phyloP scores from a whole-genome alignment of 2,888 invertebrate genomes.

The Ornithoptera priamus region DNA sequence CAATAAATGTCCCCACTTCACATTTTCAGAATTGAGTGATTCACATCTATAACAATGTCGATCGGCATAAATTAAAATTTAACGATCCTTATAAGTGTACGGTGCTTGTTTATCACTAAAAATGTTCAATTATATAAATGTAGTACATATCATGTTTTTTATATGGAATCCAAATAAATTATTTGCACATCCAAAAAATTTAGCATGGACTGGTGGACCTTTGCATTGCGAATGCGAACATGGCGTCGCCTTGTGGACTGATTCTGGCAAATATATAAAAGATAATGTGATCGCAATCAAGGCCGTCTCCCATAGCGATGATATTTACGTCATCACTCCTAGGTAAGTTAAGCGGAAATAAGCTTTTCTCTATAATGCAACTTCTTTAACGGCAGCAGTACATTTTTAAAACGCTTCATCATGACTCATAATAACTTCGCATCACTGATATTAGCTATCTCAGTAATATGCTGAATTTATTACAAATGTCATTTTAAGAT shows the following conservation, averaged over 20 bases:
- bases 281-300: slow-evolving; percentile 82
- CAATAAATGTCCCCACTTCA: slow-evolving; percentile 8
- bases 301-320: slow-evolving; percentile 76
- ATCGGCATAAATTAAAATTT: background rate
- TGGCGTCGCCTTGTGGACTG: slow-evolving; percentile 72
- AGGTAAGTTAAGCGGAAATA: slow-evolving; percentile 50
- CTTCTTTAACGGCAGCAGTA: background rate
- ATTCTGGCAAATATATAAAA: slow-evolving; percentile 73
- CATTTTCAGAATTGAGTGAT: slow-evolving; percentile 6
- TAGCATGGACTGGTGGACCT: slow-evolving; percentile 69
- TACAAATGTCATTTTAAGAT: too few relatives aligned
- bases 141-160: slow-evolving; percentile 12
- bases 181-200: slow-evolving; percentile 48
- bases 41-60: slow-evolving; percentile 5
- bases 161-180: background rate
- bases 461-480: too few relatives aligned
- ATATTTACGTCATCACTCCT: slow-evolving; percentile 80
- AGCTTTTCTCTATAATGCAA: background rate
- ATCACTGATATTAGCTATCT: too few relatives aligned
- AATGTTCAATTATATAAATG: slow-evolving; percentile 6
- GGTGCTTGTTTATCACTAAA: background rate
- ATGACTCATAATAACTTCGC: too few relatives aligned
- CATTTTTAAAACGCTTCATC: background rate
- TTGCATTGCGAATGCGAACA: slow-evolving; percentile 69
- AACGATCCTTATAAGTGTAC: background rate